A percentile compares a stretch with the other conserved stretches of the same genome.
phyloP scores from a whole-genome alignment of 2,113 vertebrate species.

The Daphoenositta chrysoptera region DNA sequence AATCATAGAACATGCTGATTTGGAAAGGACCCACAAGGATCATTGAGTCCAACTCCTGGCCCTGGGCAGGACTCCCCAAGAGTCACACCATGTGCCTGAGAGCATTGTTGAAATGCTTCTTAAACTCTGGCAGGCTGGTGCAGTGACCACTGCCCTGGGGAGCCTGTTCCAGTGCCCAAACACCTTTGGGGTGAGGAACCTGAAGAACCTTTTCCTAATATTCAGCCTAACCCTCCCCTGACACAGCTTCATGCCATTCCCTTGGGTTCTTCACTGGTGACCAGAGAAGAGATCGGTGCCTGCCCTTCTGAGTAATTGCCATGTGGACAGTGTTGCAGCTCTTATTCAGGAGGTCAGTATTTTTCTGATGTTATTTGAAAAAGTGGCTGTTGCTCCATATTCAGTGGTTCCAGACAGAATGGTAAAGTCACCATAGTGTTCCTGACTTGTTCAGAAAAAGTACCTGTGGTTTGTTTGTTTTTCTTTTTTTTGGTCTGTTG shows the following conservation, averaged over 20 bases:
- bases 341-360: neutral
- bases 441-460: neutral
- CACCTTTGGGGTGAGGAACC: neutral
- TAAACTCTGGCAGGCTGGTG: neutral
- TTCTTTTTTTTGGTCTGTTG: neutral
- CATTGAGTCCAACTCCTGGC: neutral
- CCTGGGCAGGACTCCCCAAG: neutral
- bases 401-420: neutral
- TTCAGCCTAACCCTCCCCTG: neutral
- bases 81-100: neutral
- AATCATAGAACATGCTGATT: neutral
- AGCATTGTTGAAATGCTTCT: fast-evolving
- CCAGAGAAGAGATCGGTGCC: neutral
- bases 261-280: neutral
- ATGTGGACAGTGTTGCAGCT: neutral
- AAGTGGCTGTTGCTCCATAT: neutral
- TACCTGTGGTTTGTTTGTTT: neutral
- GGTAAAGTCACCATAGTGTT: neutral
- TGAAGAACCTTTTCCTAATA: neutral
- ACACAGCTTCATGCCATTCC: neutral
- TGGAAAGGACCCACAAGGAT: neutral
- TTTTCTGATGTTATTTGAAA: neutral
- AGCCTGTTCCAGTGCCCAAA: neutral
- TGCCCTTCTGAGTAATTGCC: neutral
- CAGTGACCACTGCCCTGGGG: neutral